These are phyloP conservation scores for Dynastes grantii DNA, from an alignment of 2,888 invertebrate species.

Conservation along the genomic window DNA sequence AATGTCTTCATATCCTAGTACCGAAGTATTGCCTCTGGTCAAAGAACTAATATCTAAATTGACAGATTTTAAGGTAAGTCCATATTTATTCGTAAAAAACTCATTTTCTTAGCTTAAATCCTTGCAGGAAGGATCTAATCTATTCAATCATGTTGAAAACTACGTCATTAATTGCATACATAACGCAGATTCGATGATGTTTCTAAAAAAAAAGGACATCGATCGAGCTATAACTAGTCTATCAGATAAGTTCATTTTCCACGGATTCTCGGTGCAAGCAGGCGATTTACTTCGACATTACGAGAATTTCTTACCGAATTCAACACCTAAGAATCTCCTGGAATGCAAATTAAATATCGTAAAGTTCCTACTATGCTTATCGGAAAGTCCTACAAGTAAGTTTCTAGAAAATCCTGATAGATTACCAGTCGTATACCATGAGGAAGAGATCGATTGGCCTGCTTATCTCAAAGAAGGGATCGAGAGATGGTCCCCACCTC, in stretches of 20 bases:
- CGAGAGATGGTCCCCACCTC: slow-evolving; percentile 64
- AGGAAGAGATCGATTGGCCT: slow-evolving; percentile 71
- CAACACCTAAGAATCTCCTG: slow-evolving; percentile 59
- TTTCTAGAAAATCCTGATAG: slow-evolving; percentile 62
- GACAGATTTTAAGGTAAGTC: slow-evolving; percentile 49
- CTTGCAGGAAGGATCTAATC: slow-evolving; percentile 54
- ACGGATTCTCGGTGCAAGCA: slow-evolving; percentile 65
- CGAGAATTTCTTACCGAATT: slow-evolving; percentile 61
- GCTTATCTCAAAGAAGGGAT: slow-evolving; percentile 71
- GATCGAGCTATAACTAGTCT: slow-evolving; percentile 63
- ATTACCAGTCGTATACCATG: slow-evolving; percentile 60
- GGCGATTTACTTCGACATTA: slow-evolving; percentile 61
- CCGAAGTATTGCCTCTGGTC: slow-evolving; percentile 43
- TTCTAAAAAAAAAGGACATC: slow-evolving; percentile 64
- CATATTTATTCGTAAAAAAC: too few species aligned
- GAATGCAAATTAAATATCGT: slow-evolving; percentile 62
- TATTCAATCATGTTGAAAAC: slow-evolving; percentile 62
- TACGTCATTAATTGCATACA: slow-evolving; percentile 59
- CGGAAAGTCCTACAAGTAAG: slow-evolving; percentile 65
- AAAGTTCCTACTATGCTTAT: slow-evolving; percentile 65
- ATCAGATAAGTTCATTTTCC: slow-evolving; percentile 66
- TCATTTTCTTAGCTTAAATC: not conserved
- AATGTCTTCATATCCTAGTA: slow-evolving; percentile 33
- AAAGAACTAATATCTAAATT: slow-evolving; percentile 46
- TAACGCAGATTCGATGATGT: slow-evolving; percentile 65